phyloP scores from a whole-genome alignment of 2,797 vertebrate species.

The Australoheros facetus region DNA sequence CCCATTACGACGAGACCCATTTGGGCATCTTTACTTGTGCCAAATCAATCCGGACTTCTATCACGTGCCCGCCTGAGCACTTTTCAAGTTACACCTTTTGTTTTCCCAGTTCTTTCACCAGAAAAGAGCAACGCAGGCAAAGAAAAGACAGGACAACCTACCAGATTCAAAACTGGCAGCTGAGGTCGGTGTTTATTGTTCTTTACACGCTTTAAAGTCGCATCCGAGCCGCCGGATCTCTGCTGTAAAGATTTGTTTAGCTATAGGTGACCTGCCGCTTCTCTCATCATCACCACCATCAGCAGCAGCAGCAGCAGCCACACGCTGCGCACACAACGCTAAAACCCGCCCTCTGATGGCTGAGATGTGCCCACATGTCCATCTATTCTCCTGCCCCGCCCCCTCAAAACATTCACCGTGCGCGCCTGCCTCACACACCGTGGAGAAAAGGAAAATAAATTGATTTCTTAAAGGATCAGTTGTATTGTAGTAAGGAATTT shows the following conservation, averaged over 20 bases:
- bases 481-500: neutral
- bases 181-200: constrained; percentile 8
- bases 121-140: neutral
- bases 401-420: constrained; percentile 5
- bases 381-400: constrained; percentile 56
- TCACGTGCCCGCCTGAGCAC: constrained; percentile 34
- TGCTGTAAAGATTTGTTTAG: constrained; percentile 30
- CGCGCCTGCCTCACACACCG: neutral
- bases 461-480: neutral
- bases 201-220: constrained; percentile 32
- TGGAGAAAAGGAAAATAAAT: neutral
- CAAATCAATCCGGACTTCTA: constrained; percentile 12
- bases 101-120: constrained; percentile 29
- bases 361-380: constrained; percentile 55
- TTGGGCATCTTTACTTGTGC: constrained; percentile 41
- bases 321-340: constrained; percentile 59
- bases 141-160: constrained; percentile 29
- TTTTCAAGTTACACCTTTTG: constrained; percentile 57
- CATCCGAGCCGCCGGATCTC: constrained; percentile 31
- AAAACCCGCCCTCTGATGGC: constrained; percentile 74
- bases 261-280: constrained; percentile 39
- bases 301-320: constrained; percentile 34
- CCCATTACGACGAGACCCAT: constrained; percentile 62
- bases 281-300: constrained; percentile 21
- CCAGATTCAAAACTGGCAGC: constrained; percentile 23